Percentiles rank a stretch among this genome's conserved stretches.
Evolutionary conservation across 35 echinoderm and acorn worm genomes (phyloP).

Genomic region (Heliocidaris tuberculata): DNA sequence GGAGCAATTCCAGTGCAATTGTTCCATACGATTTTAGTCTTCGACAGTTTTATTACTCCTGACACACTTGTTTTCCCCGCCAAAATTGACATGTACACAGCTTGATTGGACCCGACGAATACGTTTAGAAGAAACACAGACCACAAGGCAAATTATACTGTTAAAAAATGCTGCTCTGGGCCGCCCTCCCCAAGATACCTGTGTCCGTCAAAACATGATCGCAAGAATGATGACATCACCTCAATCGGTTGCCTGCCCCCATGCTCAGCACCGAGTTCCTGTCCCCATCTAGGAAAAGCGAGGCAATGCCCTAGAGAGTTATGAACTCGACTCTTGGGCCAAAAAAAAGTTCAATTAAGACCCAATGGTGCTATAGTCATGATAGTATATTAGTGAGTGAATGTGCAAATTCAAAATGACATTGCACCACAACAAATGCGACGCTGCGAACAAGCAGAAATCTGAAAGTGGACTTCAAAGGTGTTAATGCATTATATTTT

Average conservation of each 20-base stretch:
- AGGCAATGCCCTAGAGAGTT: neutral
- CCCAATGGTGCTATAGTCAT: neutral
- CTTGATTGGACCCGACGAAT: neutral
- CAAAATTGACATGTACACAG: neutral
- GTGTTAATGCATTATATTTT: neutral
- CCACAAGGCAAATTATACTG: neutral
- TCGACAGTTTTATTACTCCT: neutral
- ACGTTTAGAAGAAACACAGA: neutral
- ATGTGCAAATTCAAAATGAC: neutral
- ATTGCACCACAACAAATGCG: too few relatives aligned
- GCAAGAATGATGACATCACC: neutral
- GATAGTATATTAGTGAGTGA: neutral
- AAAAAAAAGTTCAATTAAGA: neutral
- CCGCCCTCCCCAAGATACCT: neutral
- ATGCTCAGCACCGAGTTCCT: neutral
- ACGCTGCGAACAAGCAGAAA: neutral
- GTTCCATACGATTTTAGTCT: neutral
- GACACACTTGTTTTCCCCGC: neutral
- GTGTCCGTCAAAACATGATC: conserved; percentile 2
- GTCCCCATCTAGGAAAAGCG: neutral
- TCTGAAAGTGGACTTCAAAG: neutral
- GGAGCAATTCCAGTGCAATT: conserved; percentile 10
- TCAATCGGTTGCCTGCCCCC: neutral
- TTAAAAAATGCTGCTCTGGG: neutral
- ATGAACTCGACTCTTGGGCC: neutral